Evolutionary conservation across 2,113 vertebrate species (phyloP).

Genomic region (Grus americana): DNA sequence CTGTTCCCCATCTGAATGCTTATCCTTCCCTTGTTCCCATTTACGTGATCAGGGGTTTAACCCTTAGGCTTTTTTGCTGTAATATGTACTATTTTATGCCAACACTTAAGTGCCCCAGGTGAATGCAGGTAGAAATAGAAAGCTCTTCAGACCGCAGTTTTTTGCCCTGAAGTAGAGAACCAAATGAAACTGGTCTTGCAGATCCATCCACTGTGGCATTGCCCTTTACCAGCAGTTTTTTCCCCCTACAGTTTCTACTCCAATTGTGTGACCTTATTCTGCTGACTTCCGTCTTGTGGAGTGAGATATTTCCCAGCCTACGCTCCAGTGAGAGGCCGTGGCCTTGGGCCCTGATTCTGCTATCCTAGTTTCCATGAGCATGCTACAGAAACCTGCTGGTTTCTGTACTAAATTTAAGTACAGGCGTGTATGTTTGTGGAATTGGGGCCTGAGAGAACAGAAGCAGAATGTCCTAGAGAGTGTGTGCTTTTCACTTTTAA

Average conservation of each 20-base stretch:
- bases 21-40: not conserved
- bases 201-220: not conserved
- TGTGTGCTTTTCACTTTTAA: not conserved
- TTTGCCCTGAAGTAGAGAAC: not conserved
- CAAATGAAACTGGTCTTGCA: not conserved
- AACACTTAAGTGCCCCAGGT: not conserved
- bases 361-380: not conserved
- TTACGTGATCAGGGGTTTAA: not conserved
- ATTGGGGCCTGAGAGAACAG: not conserved
- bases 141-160: not conserved
- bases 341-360: not conserved
- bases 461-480: not conserved
- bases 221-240: not conserved
- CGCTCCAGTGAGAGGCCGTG: not conserved
- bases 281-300: not conserved
- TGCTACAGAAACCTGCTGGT: not conserved
- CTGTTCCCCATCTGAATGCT: not conserved
- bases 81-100: not conserved
- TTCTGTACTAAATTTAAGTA: not conserved
- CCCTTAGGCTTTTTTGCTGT: not conserved
- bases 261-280: not conserved
- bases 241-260: not conserved
- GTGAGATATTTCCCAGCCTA: not conserved
- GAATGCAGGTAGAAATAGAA: not conserved
- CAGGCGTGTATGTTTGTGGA: not conserved